Base-by-base conservation (phyloP, 2,888 invertebrate genomes). In the Melanostoma scalare region DNA sequence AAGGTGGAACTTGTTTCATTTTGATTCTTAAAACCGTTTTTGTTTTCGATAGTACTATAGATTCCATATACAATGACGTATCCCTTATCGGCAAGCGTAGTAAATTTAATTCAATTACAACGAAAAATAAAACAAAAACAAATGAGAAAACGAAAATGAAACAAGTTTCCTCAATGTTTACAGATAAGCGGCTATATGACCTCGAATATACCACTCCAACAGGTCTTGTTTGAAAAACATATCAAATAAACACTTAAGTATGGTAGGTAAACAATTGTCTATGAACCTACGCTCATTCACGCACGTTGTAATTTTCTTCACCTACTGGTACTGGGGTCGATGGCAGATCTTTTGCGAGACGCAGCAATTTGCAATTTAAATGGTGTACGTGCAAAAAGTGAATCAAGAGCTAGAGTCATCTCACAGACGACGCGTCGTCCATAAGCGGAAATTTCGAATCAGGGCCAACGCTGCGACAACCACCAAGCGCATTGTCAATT, bases 311-410 rank as follows among this genome's bases (percentile, higher is more conserved):
- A n/a, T n/a, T 4, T n/a, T 42, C 9, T 42, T 20, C 4, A 30
- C 4, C 10, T 10, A 36, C 30, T 20, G 60, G 60, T 10, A 36
- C 30, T 20, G 60, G 60, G 75, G 68, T 75, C 75, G 68, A 60
- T 75, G 75, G 53, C 75, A 68, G 60, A 68, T 75, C 67, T 68
- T 58, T 5, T 6, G 33, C 40, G 53, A 46, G 46, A n/a, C 56
- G 31, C 44, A 60, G n/a, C 58, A 75, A 44, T 75, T 75, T 53
- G 75, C 75, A 75, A 68, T 60, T 56, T 55, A 40, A 6, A 42
- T 67, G 67, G 75, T 60, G 75, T 75, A 75, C 75, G 75, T 75
- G 75, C 75, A 68, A 42, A 60, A 53, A 9, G 55, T 3, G 55
- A 38, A 38, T 31, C 44, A 60, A 48, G 42, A 31, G 67, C 58